Percentiles rank a stretch among this genome's conserved stretches.
Conservation (phyloP, 2,888 invertebrate genomes). For the Carcina quercana region DNA sequence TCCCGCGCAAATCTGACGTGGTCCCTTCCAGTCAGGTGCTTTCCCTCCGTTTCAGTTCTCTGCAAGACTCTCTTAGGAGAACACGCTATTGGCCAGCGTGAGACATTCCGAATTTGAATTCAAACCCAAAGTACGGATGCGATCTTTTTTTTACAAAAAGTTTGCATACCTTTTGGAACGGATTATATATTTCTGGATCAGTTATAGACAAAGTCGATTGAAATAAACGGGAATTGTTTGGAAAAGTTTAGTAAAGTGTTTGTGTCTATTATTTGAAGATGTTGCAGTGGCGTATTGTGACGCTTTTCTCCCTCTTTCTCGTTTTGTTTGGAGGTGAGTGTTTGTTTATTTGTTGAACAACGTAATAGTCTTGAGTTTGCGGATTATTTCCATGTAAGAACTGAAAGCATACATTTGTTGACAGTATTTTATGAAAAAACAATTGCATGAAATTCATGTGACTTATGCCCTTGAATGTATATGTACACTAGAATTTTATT, state of each 20-base stretch:
- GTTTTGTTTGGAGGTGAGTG: constrained; percentile 54
- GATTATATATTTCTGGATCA: too few species aligned
- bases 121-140: constrained; percentile 1
- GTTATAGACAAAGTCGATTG: too few species aligned
- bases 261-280: constrained; percentile 34
- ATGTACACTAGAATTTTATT: too few species aligned
- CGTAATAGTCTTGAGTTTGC: too few species aligned
- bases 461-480: too few species aligned
- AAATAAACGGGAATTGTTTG: too few species aligned
- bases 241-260: constrained; percentile 23
- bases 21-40: constrained; percentile 15
- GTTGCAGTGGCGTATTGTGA: constrained; percentile 34
- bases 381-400: too few species aligned
- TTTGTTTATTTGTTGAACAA: too few species aligned
- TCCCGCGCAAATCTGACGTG: constrained; percentile 17
- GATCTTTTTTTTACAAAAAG: constrained; percentile 5
- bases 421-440: too few species aligned
- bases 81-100: constrained; percentile 6
- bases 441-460: too few species aligned
- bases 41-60: constrained; percentile 21
- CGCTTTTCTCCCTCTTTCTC: constrained; percentile 35
- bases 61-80: constrained; percentile 15
- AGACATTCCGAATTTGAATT: constrained; percentile 9
- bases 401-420: too few species aligned
- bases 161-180: constrained; percentile 8